A percentile compares a stretch with the other conserved stretches of the same genome.
Evolutionary conservation across 1,140 invertebrate genomes (phyloP).

Genomic region (Panagrolaimus sp.): DNA sequence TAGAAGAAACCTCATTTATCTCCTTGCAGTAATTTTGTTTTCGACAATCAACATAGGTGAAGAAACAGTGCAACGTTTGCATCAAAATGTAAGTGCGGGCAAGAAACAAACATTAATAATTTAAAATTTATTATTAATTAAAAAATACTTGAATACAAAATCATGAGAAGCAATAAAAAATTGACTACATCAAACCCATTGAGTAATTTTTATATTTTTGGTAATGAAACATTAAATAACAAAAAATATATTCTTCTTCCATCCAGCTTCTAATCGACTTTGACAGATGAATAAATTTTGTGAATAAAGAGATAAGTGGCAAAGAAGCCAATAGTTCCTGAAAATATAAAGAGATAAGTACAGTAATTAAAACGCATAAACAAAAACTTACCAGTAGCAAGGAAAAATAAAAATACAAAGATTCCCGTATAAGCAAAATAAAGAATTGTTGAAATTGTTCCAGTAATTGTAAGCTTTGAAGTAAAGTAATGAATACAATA

Average conservation of each 20-base stretch:
- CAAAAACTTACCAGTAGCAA: slow-evolving; percentile 73
- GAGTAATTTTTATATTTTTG: too few relatives aligned
- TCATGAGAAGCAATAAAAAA: too few relatives aligned
- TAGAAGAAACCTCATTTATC: too few relatives aligned
- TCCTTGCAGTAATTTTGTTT: too few relatives aligned
- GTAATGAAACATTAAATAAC: neutral
- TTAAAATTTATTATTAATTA: too few relatives aligned
- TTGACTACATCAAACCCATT: too few relatives aligned
- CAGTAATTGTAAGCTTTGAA: slow-evolving; percentile 85
- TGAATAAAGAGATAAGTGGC: slow-evolving; percentile 97
- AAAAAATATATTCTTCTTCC: neutral
- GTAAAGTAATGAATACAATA: slow-evolving; percentile 97
- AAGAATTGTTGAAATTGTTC: slow-evolving; percentile 83
- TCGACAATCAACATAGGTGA: too few relatives aligned
- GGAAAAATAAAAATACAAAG: slow-evolving; percentile 95
- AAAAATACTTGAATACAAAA: too few relatives aligned
- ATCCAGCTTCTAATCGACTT: slow-evolving; percentile 80
- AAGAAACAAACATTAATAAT: too few relatives aligned
- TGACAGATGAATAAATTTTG: slow-evolving; percentile 97
- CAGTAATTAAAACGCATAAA: neutral
- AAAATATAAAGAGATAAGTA: slow-evolving; percentile 34
- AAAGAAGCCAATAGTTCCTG: slow-evolving; percentile 90
- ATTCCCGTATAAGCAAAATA: slow-evolving; percentile 98
- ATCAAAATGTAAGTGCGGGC: too few relatives aligned
- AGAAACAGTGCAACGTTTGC: too few relatives aligned